phyloP scores from a whole-genome alignment of 2,888 invertebrate species.

The Panopea generosa region DNA sequence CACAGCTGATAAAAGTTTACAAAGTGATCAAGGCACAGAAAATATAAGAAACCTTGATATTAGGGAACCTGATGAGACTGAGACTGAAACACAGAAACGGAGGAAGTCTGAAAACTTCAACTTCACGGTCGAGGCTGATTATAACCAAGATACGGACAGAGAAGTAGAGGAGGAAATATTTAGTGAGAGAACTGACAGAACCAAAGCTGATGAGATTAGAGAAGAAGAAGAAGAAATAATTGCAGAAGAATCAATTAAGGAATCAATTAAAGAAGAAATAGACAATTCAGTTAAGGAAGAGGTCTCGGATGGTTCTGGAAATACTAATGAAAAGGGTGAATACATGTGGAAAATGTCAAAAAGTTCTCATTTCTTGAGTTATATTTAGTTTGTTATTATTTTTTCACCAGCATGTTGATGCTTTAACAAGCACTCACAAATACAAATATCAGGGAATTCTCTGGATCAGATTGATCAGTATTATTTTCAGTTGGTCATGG shows the following conservation, averaged over 20 bases:
- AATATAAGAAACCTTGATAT: neutral
- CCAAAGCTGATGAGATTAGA: constrained; percentile 28
- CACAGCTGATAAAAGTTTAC: neutral
- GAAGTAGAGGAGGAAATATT: constrained; percentile 53
- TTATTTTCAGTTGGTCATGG: too few species aligned
- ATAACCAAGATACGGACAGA: constrained; percentile 34
- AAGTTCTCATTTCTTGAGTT: neutral
- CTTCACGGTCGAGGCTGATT: constrained; percentile 11
- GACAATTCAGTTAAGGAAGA: constrained; percentile 7
- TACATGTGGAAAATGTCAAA: neutral
- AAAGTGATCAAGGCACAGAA: constrained; percentile 10
- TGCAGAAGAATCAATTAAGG: neutral
- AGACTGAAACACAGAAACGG: neutral
- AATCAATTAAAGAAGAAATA: constrained; percentile 7
- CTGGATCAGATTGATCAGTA: too few species aligned
- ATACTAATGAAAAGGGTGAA: constrained; percentile 12
- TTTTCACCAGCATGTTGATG: too few species aligned
- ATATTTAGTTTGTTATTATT: neutral
- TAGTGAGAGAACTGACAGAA: constrained; percentile 40
- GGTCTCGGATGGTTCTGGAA: neutral
- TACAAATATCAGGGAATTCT: too few species aligned
- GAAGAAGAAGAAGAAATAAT: constrained; percentile 6
- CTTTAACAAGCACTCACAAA: too few species aligned
- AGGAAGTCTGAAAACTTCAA: neutral
- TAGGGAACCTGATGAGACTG: neutral